Evolutionary conservation across 2,888 invertebrate genomes (phyloP), one percentile per base, ranked within the genome.

Genomic region (Apodemia hepburni): DNA sequence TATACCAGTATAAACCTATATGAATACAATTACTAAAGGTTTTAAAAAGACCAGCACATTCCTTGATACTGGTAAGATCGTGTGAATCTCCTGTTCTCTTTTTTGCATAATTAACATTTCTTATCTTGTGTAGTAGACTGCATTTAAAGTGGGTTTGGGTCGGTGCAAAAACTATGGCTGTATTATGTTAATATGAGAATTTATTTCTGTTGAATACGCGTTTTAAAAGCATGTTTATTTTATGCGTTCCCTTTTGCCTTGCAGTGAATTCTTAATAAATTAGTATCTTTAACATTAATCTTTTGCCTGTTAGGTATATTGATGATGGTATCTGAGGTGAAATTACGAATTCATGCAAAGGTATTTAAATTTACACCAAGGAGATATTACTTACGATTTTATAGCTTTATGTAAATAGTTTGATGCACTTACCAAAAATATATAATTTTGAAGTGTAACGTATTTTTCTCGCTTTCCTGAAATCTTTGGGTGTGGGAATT

Each of bases 181-280:
- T 59, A 64, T 67, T 67, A 68, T 69, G 68, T 67, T 67, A 68
- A 68, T 68, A 61, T 65, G 58, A 61, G 66, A 68, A 68, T 68
- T 65, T 69, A 66, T 63, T 65, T 62, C 62, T 58, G 60, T 62
- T 61, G 63, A 64, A 64, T 63, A 63, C 62, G 65, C 64, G 58
- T 54, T 62, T 62, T 62, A 67, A 61, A 62, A 60, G 61, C 49
- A 57, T 61, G 59, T 61, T 61, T 60, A 61, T 59, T 63, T 59
- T 63, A 61, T 61, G 59, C 33, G 42, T 59, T 58, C 33, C 57
- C 42, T 64, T 64, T 65, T 49, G 47, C 15, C 54, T 62, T 38
- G 27, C 54, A 22, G 22, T 54, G 54, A 15, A 54, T 27, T 54
- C 22, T 22, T 54, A 54, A 54, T 54, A 54, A 54, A 54, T 54